Evolutionary conservation across 2,888 invertebrate genomes (phyloP), one percentile per base, ranked within the genome.

Genomic region (Thereva nobilitata): DNA sequence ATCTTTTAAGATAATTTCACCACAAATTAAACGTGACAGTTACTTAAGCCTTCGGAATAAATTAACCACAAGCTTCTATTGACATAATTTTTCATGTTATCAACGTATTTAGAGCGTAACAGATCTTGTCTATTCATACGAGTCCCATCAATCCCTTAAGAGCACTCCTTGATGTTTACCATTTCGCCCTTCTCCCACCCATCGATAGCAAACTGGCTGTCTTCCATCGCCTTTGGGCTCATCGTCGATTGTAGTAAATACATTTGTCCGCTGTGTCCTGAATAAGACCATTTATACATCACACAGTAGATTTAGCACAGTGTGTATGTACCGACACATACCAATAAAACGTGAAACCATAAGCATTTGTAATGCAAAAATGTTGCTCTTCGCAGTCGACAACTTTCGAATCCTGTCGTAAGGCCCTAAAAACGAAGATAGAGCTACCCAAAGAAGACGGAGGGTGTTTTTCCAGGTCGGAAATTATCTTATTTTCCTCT

Each of bases 281-380:
- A 68, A 68, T 68, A 68, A 67, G 66, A 59, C 63, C 64, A 67
- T 54, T 64, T 54, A 64, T 64, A 54, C 10, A 40, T 53, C 45
- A 38, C 40, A 38, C 44, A 38, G 54, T 53, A 54, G 23, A 64
- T 54, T 47, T 38, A 41, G 40, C 61, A 40, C 50, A 40, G 40
- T 8, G n/a, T 50, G 49, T 23, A 23, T 23, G 23, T 23, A 23
- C 23, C 23, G 3, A 40, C 6, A 40, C 50, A 63, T 61, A 68
- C 44, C 23, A 23, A 23, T 23, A 56, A 54, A 63, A 66, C 66
- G 57, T 49, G 41, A 50, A 12, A 42, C 47, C 56, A 68, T 66
- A 66, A 68, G 63, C 63, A 68, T 68, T 68, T 68, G 66, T 68
- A 68, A 68, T 68, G 68, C 68, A 68, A 68, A 68, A 68, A 63